phyloP scores from a whole-genome alignment of 2,888 invertebrate species.

The Iselma pallidipennis region DNA sequence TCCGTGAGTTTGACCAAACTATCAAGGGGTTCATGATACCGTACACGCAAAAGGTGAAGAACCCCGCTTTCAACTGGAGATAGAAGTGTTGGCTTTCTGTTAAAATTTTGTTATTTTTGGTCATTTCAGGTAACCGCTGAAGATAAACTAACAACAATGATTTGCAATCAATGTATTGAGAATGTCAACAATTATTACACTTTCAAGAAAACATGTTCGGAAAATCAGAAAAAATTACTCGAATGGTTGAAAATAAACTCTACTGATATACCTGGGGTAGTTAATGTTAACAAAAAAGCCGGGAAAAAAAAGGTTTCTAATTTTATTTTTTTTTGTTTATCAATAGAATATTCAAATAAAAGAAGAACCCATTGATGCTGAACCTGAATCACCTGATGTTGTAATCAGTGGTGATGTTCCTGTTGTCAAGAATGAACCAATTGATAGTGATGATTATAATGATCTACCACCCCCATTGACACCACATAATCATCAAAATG shows the following conservation, averaged over 20 bases:
- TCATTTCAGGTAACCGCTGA: conserved; percentile 64
- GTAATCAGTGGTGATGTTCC: conserved; percentile 17
- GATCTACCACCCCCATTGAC: conserved; percentile 35
- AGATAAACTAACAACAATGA: conserved; percentile 68
- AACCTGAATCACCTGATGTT: conserved; percentile 28
- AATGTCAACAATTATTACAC: conserved; percentile 70
- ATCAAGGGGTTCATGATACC: no score
- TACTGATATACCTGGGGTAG: conserved; percentile 11
- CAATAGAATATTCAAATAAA: conserved; percentile 48
- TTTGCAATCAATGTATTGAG: conserved; percentile 66
- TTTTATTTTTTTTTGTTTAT: conserved; percentile 11
- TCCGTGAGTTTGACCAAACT: no score
- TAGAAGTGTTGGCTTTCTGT: no score
- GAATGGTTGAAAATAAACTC: conserved; percentile 57
- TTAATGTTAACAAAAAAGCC: conserved; percentile 1
- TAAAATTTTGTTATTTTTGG: conserved; percentile 24
- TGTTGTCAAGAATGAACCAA: conserved; percentile 31
- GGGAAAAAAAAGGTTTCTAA: conserved; percentile 8
- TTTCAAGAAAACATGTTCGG: conserved; percentile 67
- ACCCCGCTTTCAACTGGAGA: no score
- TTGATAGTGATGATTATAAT: conserved; percentile 43
- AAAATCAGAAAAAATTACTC: conserved; percentile 67
- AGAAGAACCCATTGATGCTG: conserved; percentile 41
- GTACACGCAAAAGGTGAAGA: no score
- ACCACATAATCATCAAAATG: conserved; percentile 29